These are phyloP conservation scores for Apamea crenata DNA, from an alignment of 2,888 invertebrate species.

Conservation along the genomic window DNA sequence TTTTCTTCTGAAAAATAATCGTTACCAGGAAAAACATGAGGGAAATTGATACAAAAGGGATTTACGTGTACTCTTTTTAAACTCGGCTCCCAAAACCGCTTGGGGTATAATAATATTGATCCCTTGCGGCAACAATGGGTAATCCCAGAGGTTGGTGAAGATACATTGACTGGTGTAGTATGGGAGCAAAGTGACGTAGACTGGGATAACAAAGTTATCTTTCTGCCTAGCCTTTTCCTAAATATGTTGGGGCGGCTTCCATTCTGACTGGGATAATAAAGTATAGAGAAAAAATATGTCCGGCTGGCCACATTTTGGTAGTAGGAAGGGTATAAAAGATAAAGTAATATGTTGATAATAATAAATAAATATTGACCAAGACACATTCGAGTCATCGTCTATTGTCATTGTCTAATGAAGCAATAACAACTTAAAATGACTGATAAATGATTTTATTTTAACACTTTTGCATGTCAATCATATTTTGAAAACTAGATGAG, in stretches of 20 bases:
- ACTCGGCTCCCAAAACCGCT: constrained; percentile 44
- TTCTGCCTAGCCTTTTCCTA: background rate
- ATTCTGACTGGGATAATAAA: background rate
- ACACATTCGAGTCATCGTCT: background rate
- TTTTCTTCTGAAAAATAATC: constrained; percentile 40
- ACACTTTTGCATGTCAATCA: too few relatives aligned
- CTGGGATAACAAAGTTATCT: background rate
- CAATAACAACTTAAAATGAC: too few relatives aligned
- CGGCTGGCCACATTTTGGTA: background rate
- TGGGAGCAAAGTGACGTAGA: constrained; percentile 1
- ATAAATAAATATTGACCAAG: background rate
- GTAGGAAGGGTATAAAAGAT: background rate
- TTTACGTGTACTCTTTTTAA: constrained; percentile 54
- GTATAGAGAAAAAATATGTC: background rate
- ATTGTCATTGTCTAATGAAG: background rate
- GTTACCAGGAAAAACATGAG: constrained; percentile 38
- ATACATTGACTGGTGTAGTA: constrained; percentile 30
- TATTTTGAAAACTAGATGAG: too few relatives aligned
- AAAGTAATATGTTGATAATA: background rate
- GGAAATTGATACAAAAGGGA: constrained; percentile 57
- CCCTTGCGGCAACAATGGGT: constrained; percentile 50
- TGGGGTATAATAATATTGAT: constrained; percentile 58
- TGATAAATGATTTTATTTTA: too few relatives aligned
- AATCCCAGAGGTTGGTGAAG: constrained; percentile 34
- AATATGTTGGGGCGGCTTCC: background rate